Evolutionary conservation across 2,888 invertebrate species (phyloP).

Genomic region (Terebella lapidaria): DNA sequence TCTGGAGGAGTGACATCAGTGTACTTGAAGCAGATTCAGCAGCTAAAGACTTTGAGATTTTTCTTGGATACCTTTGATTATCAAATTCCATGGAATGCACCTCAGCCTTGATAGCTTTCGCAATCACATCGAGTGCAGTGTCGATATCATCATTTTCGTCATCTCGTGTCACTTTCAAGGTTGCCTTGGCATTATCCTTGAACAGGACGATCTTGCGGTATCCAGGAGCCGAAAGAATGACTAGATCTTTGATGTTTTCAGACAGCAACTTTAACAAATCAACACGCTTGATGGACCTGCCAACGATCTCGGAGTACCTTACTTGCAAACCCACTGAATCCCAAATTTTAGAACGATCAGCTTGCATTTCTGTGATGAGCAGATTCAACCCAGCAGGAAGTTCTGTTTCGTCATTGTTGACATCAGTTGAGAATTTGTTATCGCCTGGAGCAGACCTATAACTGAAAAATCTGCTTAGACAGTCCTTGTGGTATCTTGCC

Average conservation of each 20-base stretch:
- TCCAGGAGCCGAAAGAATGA: slow-evolving; percentile 1
- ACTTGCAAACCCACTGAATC: slow-evolving; percentile 1
- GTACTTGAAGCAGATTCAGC: slow-evolving; percentile 1
- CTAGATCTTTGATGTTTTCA: background rate
- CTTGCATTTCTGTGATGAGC: slow-evolving; percentile 5
- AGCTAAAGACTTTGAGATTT: slow-evolving; percentile 3
- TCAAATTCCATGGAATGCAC: background rate
- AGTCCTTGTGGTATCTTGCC: slow-evolving; percentile 4
- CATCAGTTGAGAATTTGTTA: background rate
- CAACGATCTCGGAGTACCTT: background rate
- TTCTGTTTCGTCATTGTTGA: background rate
- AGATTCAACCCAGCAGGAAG: too few relatives aligned
- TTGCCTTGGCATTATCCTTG: slow-evolving; percentile 1
- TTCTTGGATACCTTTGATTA: background rate
- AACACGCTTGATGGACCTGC: background rate
- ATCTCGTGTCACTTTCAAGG: background rate
- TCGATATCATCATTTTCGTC: background rate
- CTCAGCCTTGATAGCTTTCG: background rate
- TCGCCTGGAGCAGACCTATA: background rate
- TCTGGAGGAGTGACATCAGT: background rate
- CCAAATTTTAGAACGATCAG: slow-evolving; percentile 6
- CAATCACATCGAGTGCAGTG: background rate
- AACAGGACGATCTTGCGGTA: background rate
- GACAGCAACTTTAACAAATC: background rate
- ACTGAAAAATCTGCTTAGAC: slow-evolving; percentile 2